Evolutionary conservation across 2,113 vertebrate species (phyloP).

Genomic region (Rhinopomastus cyanomelas): DNA sequence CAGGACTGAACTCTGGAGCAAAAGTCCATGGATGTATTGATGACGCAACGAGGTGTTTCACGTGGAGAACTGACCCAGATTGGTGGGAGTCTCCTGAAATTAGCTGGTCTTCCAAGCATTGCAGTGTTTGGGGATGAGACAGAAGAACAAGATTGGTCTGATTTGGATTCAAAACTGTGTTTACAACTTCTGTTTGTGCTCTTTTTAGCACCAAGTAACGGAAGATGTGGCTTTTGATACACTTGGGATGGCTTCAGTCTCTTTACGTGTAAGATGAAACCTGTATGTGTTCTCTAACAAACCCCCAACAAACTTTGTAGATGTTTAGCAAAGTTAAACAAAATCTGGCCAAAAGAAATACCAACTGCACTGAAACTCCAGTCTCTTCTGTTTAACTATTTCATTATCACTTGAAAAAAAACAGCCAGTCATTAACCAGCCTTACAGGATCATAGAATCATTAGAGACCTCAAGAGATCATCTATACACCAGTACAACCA

Average conservation of each 20-base stretch:
- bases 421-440: neutral
- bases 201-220: neutral
- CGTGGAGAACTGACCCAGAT: fast-evolving
- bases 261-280: neutral
- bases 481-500: neutral
- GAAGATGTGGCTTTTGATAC: neutral
- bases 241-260: neutral
- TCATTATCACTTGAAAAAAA: neutral
- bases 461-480: too few species aligned
- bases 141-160: neutral
- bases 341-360: neutral
- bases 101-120: neutral
- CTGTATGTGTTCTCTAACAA: neutral
- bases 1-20: neutral
- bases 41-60: neutral
- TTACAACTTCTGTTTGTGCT: neutral
- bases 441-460: too few species aligned
- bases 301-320: neutral
- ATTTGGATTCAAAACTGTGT: neutral
- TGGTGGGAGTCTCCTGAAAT: neutral
- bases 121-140: neutral
- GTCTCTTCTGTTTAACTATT: neutral
- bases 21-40: neutral
- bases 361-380: neutral
- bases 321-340: neutral